Evolutionary conservation across 2,113 vertebrate genomes (phyloP), one percentile per base, ranked within the genome.

Genomic region (Prinia subflava): DNA sequence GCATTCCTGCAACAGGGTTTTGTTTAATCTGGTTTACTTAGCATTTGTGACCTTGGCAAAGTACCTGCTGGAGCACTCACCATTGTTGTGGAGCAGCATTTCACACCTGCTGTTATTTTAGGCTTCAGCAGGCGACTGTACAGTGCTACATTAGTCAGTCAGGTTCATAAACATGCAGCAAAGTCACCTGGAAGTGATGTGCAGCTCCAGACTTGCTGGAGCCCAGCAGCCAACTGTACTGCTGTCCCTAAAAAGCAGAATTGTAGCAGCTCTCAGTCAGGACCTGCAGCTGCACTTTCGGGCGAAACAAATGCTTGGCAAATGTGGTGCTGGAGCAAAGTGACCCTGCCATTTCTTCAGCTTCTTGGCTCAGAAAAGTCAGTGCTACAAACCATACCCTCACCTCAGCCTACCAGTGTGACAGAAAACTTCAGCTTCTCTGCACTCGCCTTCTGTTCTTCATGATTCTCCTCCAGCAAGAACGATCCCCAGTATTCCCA

Each of bases 1-100:
- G 88, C 87, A 92, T 96, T 95, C 91, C 88, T 12, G 44, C 84
- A 95, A 92, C 50, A 82, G 86, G 71, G 73, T 83, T 90, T 94
- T 95, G 64, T 92, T 95, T 94, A 60, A 92, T 91, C 91, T 88
- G 82, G 79, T 95, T 91, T 95, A 96, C 89, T 95, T 96, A 91
- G 92, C 94, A 63, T 78, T 85, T 1, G 9, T 94, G 95, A 96
- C 91, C 94, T 94, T 96, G 95, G 84, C 91, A 92, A 84, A 85
- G 77, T 82, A 96, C 85, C 91, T 90, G 92, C 7, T 0, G 35
- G 53, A 95, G 76, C 75, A 82, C 78, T 84, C 89, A 83, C 63
- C 73, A 50, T 28, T 37, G 49, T 24, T 56, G 70, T 6, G 39
- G 39, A 70, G 76, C 85, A 73, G 90, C 79, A 93, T 39, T 77